A percentile compares a stretch with the other conserved stretches of the same genome.
Conservation (phyloP, 1,140 invertebrate genomes). For the Vanessa atalanta region DNA sequence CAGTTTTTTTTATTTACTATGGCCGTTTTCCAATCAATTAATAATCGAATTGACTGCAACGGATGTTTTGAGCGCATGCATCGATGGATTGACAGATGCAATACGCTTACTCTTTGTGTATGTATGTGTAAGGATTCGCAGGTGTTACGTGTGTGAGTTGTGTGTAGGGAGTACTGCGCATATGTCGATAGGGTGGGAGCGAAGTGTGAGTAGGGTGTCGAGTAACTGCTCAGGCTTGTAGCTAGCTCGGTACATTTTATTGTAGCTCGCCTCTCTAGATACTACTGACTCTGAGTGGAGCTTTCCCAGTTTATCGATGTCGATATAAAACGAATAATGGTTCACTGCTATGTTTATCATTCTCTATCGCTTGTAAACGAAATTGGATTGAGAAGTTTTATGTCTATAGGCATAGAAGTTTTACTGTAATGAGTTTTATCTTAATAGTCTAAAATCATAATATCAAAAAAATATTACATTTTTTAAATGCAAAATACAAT, state of each 20-base stretch:
- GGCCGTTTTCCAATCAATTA: slow-evolving; percentile 49
- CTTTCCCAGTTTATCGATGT: slow-evolving; percentile 63
- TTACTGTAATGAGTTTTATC: slow-evolving; percentile 3
- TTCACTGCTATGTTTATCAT: slow-evolving; percentile 56
- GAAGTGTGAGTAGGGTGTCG: slow-evolving; percentile 50
- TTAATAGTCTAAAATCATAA: neutral
- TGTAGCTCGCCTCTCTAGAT: slow-evolving; percentile 78
- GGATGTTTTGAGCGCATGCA: slow-evolving; percentile 56
- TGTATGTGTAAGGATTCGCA: slow-evolving; percentile 31
- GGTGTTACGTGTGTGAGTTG: slow-evolving; percentile 52
- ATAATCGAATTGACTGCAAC: slow-evolving; percentile 53
- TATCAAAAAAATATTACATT: neutral
- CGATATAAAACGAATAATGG: slow-evolving; percentile 66
- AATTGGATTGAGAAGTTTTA: slow-evolving; percentile 52
- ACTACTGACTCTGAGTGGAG: slow-evolving; percentile 59
- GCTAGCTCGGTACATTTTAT: slow-evolving; percentile 79
- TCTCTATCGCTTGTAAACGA: slow-evolving; percentile 36
- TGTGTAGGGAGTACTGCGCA: slow-evolving; percentile 66
- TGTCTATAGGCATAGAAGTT: slow-evolving; percentile 48
- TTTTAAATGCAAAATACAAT: neutral
- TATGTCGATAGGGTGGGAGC: slow-evolving; percentile 57
- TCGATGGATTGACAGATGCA: slow-evolving; percentile 65
- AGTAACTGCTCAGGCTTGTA: slow-evolving; percentile 78
- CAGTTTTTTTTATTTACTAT: neutral
- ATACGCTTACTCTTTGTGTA: slow-evolving; percentile 52